These are phyloP conservation scores for Pterocles gutturalis DNA, from an alignment of 2,113 vertebrate species.

Conservation along the genomic window DNA sequence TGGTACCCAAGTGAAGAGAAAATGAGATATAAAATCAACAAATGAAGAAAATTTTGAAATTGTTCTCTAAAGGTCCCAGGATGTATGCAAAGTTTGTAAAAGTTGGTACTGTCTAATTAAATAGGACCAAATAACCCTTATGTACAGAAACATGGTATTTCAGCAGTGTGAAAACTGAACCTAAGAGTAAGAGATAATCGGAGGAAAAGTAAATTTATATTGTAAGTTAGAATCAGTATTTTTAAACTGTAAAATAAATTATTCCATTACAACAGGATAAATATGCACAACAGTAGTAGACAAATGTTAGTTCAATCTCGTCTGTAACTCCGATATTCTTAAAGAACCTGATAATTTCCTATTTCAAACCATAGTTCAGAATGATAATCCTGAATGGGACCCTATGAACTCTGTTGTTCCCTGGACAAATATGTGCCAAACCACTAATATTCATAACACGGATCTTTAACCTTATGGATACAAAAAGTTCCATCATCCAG, in stretches of 20 bases:
- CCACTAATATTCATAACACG: not conserved
- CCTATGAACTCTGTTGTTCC: not conserved
- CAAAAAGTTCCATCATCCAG: not conserved
- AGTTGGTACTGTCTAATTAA: not conserved
- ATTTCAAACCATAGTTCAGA: not conserved
- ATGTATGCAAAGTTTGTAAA: not conserved
- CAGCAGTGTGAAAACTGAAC: not conserved
- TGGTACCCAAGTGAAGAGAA: not conserved
- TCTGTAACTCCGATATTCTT: not conserved
- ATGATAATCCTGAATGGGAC: not conserved
- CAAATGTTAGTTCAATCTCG: not conserved
- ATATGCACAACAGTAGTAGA: not conserved
- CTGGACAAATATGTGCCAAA: not conserved
- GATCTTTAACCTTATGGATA: not conserved
- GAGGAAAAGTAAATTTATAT: not conserved
- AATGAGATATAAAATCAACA: not conserved
- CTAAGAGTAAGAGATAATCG: not conserved
- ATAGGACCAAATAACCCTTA: not conserved
- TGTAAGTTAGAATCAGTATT: not conserved
- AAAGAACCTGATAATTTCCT: not conserved
- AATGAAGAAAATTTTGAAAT: not conserved
- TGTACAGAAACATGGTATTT: not conserved
- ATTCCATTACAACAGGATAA: not conserved
- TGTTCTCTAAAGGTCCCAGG: not conserved
- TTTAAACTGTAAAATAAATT: not conserved